A percentile compares a stretch with the other conserved stretches of the same genome.
phyloP scores from a whole-genome alignment of 1,140 invertebrate genomes.

The Drosophila ananassae region DNA sequence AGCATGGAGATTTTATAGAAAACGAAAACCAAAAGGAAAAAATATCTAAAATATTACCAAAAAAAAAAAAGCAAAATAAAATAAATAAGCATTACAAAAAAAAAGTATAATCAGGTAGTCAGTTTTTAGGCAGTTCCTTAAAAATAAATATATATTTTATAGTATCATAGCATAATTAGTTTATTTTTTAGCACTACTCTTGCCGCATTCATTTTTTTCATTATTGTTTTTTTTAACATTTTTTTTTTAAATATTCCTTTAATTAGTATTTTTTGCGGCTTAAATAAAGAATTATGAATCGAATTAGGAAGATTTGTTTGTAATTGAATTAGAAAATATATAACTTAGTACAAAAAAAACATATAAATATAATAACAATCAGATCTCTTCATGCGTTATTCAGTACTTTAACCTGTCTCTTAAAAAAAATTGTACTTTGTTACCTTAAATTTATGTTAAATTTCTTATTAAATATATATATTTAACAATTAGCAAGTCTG shows the following conservation, averaged over 20 bases:
- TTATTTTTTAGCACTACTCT: not conserved
- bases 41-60: not conserved
- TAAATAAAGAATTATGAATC: not conserved
- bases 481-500: slow-evolving; percentile 43
- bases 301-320: not conserved
- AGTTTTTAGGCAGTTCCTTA: slow-evolving; percentile 37
- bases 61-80: not conserved
- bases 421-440: too few species aligned
- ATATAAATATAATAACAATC: slow-evolving; percentile 19
- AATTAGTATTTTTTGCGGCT: not conserved
- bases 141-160: slow-evolving; percentile 17
- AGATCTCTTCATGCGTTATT: slow-evolving; percentile 60
- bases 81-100: not conserved
- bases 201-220: not conserved
- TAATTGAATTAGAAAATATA: slow-evolving; percentile 10
- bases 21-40: not conserved
- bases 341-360: not conserved
- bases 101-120: slow-evolving; percentile 18
- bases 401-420: slow-evolving; percentile 11
- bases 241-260: slow-evolving; percentile 4
- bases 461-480: slow-evolving; percentile 31
- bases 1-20: slow-evolving; percentile 1
- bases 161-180: not conserved
- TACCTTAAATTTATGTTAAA: not conserved
- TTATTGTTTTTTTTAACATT: slow-evolving; percentile 1